These are phyloP conservation scores for Pachypeltis micranthus DNA, from an alignment of 1,140 invertebrate genomes.

Conservation along the genomic window DNA sequence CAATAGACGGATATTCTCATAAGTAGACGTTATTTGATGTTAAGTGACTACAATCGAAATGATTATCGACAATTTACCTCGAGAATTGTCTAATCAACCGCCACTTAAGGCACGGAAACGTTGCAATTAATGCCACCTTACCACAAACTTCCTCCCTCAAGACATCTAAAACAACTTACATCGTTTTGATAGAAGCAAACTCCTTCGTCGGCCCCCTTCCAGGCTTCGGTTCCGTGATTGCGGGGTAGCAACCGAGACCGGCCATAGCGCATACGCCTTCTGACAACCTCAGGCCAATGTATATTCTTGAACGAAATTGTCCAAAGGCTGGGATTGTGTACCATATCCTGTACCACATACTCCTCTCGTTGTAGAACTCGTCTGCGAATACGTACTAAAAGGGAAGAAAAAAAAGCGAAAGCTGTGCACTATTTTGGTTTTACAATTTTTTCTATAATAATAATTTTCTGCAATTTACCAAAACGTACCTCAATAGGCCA, in stretches of 20 bases:
- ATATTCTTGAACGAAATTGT: slow-evolving; percentile 78
- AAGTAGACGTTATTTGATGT: too few species aligned
- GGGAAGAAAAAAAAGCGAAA: not conserved
- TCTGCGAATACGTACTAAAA: slow-evolving; percentile 57
- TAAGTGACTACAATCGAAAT: too few species aligned
- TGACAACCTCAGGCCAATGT: slow-evolving; percentile 75
- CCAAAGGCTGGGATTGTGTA: slow-evolving; percentile 81
- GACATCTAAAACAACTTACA: too few species aligned
- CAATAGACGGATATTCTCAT: too few species aligned
- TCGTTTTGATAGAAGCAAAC: not conserved
- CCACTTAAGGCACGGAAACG: too few species aligned
- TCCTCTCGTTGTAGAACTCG: slow-evolving; percentile 51
- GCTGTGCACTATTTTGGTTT: not conserved
- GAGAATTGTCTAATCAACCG: too few species aligned
- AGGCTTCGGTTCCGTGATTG: slow-evolving; percentile 49
- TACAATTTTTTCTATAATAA: not conserved
- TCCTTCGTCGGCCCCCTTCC: slow-evolving; percentile 59
- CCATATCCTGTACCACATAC: slow-evolving; percentile 61
- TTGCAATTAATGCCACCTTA: too few species aligned
- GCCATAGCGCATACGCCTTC: slow-evolving; percentile 85
- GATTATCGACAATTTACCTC: too few species aligned
- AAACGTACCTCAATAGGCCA: slow-evolving; percentile 59
- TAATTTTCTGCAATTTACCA: not conserved
- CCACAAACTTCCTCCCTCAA: too few species aligned
- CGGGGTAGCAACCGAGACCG: slow-evolving; percentile 83